Evolutionary conservation across 2,888 invertebrate genomes (phyloP), one percentile per base, ranked within the genome.

Genomic region (Hyposoter dolosus): DNA sequence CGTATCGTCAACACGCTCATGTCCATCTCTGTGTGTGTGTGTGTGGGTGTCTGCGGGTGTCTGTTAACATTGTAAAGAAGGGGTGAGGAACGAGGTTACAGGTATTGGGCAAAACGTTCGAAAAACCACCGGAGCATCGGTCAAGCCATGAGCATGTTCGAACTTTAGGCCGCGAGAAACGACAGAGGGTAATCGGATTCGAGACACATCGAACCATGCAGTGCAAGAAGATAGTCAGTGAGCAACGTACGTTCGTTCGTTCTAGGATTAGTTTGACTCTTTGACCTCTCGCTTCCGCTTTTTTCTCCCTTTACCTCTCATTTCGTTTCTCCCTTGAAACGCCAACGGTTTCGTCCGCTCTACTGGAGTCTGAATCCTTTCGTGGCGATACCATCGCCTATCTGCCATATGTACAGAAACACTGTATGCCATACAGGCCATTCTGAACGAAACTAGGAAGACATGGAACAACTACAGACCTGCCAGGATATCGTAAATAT

Each of bases 181-280:
- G 83, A 80, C 63, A 74, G 79, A 82, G 79, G 83, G 86, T 88
- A 88, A 88, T 88, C 88, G 87, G 88, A 87, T 88, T 88, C 81
- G 72, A 28, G 50, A 63, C 69, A 60, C 78, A 45, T 47, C 71
- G 71, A 79, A 45, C 53, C 28, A 71, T 69, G 45, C 69, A 71
- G 75, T 43, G 40, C 19, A 47, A 23, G 43, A 28, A 56, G 77
- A 77, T 71, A 60, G 66, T 35, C 72, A 53, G 66, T 76, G 50
- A 60, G 71, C 79, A 60, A 82, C n/a, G 83, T 72, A 82, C n/a
- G 83, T 72, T 85, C 83, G 83, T 72, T 85, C 81, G 80, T 71
- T 83, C 79, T 28, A 53, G 85, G 82, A 87, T 88, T 87, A 88
- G 88, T 83, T 88, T 87, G 87, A 88, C 88, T 88, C 85, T 88